phyloP scores from a whole-genome alignment of 1,140 invertebrate genomes.

The Drosophila pruinosa region DNA sequence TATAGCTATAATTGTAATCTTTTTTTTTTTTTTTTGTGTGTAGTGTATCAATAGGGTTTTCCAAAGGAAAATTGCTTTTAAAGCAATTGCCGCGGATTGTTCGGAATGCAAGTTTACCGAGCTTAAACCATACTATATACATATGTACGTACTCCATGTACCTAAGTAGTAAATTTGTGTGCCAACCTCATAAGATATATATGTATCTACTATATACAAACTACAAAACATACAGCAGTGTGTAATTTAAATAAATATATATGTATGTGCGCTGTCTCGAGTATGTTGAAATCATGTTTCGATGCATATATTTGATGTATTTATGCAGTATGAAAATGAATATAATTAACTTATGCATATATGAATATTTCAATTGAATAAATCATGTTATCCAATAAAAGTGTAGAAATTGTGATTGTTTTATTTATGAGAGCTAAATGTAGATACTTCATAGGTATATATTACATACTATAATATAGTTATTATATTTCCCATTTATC shows the following conservation, averaged over 20 bases:
- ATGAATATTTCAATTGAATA: slow-evolving; percentile 22
- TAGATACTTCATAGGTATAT: too few relatives aligned
- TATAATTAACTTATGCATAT: slow-evolving; percentile 11
- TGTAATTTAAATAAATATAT: slow-evolving; percentile 18
- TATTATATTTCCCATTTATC: not conserved
- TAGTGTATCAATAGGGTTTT: not conserved
- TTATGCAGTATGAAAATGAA: slow-evolving; percentile 8
- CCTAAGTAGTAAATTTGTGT: not conserved
- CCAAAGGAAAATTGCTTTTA: not conserved
- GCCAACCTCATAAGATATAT: slow-evolving; percentile 15
- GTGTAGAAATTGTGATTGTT: not conserved
- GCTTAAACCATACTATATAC: too few relatives aligned
- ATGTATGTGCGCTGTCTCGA: slow-evolving; percentile 5
- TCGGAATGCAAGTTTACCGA: not conserved
- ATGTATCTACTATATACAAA: slow-evolving; percentile 7
- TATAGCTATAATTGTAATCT: not conserved
- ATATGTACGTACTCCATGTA: too few relatives aligned
- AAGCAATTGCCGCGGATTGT: not conserved
- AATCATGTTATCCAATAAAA: slow-evolving; percentile 19
- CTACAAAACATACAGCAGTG: slow-evolving; percentile 1
- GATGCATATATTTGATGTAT: not conserved
- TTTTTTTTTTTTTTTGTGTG: slow-evolving; percentile 10
- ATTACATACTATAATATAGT: too few relatives aligned
- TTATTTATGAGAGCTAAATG: too few relatives aligned
- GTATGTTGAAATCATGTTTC: not conserved